Evolutionary conservation across 2,797 vertebrate genomes (phyloP).

Genomic region (Arnoldichthys spilopterus): DNA sequence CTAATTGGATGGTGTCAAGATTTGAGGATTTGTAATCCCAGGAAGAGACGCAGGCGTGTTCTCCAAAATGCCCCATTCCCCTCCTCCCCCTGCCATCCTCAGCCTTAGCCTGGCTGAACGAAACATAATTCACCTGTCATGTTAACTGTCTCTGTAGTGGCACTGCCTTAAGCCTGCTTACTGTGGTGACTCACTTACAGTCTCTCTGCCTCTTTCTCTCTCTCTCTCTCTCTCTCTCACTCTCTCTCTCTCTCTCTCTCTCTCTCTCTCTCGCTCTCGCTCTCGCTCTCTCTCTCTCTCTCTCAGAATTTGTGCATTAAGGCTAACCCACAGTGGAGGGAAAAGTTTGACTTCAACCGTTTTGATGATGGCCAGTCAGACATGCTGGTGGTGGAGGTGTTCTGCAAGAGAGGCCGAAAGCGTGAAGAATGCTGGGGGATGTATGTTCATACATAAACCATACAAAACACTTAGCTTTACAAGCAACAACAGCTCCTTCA

Average conservation of each 20-base stretch:
- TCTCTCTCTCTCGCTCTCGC: too few relatives aligned
- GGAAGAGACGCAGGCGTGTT: slow-evolving; percentile 72
- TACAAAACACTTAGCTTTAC: not conserved
- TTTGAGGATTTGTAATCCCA: slow-evolving; percentile 82
- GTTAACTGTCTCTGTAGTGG: slow-evolving; percentile 64
- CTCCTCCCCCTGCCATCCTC: slow-evolving; percentile 60
- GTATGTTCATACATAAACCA: slow-evolving; percentile 78
- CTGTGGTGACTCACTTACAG: slow-evolving; percentile 21
- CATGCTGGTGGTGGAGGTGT: slow-evolving; percentile 91
- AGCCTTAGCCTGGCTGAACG: slow-evolving; percentile 66
- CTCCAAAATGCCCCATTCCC: slow-evolving; percentile 39
- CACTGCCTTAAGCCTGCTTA: slow-evolving; percentile 65
- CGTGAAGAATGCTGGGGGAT: slow-evolving; percentile 89
- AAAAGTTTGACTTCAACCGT: slow-evolving; percentile 97
- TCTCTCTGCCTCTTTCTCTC: slow-evolving; percentile 45
- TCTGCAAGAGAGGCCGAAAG: slow-evolving; percentile 90
- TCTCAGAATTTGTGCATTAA: slow-evolving; percentile 91
- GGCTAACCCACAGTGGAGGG: slow-evolving; percentile 96
- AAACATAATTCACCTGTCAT: slow-evolving; percentile 75
- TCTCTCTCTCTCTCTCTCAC: slow-evolving; percentile 30
- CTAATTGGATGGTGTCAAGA: slow-evolving; percentile 85
- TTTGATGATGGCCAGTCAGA: slow-evolving; percentile 90
- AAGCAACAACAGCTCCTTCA: not conserved
- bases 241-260: slow-evolving; percentile 47
- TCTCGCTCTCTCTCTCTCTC: slow-evolving; percentile 14